A percentile compares a stretch with the other conserved stretches of the same genome.
These are phyloP conservation scores for Hemibagrus guttatus DNA, from an alignment of 2,797 vertebrate species.

Conservation along the genomic window DNA sequence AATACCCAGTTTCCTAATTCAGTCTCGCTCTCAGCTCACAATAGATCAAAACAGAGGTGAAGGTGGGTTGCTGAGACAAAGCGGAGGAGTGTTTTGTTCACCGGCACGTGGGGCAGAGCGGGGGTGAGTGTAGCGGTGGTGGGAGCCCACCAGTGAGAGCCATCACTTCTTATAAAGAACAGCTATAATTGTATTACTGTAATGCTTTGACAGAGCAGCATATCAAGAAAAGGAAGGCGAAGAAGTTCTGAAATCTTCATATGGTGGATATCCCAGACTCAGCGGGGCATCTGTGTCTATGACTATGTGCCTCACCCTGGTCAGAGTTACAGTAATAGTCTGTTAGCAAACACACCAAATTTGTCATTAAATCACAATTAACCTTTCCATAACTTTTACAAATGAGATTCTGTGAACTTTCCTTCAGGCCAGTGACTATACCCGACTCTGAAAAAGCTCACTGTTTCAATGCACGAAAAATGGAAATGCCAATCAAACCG, in stretches of 20 bases:
- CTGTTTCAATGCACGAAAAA: too few species aligned
- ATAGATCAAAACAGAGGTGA: not conserved
- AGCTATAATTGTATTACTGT: conserved; percentile 56
- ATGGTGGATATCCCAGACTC: not conserved
- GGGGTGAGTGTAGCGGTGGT: not conserved
- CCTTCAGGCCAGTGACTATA: not conserved
- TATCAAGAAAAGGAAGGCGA: not conserved
- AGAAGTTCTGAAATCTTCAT: not conserved
- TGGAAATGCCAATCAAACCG: not conserved
- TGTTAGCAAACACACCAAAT: not conserved
- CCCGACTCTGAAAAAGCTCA: not conserved
- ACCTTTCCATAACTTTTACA: not conserved
- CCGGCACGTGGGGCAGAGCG: not conserved
- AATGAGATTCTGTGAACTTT: not conserved
- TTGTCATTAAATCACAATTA: not conserved
- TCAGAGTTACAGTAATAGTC: not conserved
- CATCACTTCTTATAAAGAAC: conserved; percentile 42
- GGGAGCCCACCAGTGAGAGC: conserved; percentile 49
- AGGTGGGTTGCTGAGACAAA: conserved; percentile 31
- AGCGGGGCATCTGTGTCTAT: not conserved
- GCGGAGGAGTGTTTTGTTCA: conserved; percentile 36
- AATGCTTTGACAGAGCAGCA: conserved; percentile 46
- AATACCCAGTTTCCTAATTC: conserved; percentile 6
- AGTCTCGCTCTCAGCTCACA: not conserved
- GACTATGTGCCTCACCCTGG: not conserved